phyloP scores from a whole-genome alignment of 2,888 invertebrate genomes.

The Rhamphomyia laevipes region DNA sequence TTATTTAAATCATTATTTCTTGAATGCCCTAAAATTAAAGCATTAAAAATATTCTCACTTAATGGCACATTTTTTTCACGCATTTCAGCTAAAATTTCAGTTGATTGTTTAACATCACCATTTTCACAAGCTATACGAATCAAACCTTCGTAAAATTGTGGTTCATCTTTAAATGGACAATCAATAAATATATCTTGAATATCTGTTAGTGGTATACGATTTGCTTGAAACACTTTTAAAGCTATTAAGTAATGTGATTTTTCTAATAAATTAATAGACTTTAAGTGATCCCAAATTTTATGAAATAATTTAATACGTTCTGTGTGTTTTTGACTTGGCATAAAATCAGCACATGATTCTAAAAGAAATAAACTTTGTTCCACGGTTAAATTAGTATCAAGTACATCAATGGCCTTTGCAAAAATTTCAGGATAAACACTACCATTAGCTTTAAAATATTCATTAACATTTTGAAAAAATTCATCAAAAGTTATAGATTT shows the following conservation, averaged over 20 bases:
- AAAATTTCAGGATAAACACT: slow-evolving; percentile 20
- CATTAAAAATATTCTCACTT: slow-evolving; percentile 47
- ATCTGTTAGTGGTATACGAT: slow-evolving; percentile 38
- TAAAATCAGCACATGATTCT: slow-evolving; percentile 42
- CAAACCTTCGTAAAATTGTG: slow-evolving; percentile 45
- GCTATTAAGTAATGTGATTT: slow-evolving; percentile 41
- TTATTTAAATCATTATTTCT: slow-evolving; percentile 34
- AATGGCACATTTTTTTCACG: slow-evolving; percentile 42
- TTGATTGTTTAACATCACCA: slow-evolving; percentile 47
- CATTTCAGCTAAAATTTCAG: slow-evolving; percentile 47
- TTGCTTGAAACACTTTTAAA: slow-evolving; percentile 47
- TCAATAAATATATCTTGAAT: slow-evolving; percentile 21
- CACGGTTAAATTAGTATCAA: slow-evolving; percentile 13
- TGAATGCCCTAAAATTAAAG: slow-evolving; percentile 46
- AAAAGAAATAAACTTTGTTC: slow-evolving; percentile 37
- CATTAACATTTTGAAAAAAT: not conserved
- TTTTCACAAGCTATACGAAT: slow-evolving; percentile 44
- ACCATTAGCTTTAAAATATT: slow-evolving; percentile 9
- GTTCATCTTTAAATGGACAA: slow-evolving; percentile 35
- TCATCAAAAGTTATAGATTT: not conserved
- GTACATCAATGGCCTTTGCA: slow-evolving; percentile 19
- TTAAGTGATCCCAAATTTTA: slow-evolving; percentile 43
- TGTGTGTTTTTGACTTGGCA: slow-evolving; percentile 41
- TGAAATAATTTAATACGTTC: slow-evolving; percentile 41
- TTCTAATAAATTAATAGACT: slow-evolving; percentile 23